Evolutionary conservation across 2,888 invertebrate species (phyloP), one percentile per base, ranked within the genome.

Genomic region (Heliconius charithonia): DNA sequence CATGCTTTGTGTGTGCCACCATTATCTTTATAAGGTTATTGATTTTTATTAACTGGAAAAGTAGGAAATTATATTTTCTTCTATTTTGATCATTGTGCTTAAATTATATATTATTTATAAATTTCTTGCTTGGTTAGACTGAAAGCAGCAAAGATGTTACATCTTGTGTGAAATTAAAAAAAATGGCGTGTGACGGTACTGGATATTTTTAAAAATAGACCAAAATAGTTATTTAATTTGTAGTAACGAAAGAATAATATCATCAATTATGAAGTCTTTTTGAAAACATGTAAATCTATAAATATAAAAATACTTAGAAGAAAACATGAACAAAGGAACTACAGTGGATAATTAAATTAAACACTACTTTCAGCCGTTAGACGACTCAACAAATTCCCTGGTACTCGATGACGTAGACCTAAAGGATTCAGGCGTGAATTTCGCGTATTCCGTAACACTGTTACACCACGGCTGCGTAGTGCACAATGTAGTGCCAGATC

Each of bases 381-480:
- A 96, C 84, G 96, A 96, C 75, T 95, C 95, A 12, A 95, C 91
- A 79, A 96, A 88, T 88, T 96, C 89, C 85, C 94, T 90, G 86
- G 94, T 87, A 88, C 81, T 95, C 85, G 94, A 96, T 90, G 89
- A 95, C 90, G 93, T 93, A 19, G 95, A 96, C 63, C 93, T 96
- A 71, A 95, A 96, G 82, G 95, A 95, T 59, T 96, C 95, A 0
- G 96, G 96, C 1, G 97, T 98, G 6, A 97, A 98, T 90, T 97
- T 98, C 89, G 98, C 98, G 3, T 98, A 98, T 88, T 97, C 98
- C 0, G 96, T 98, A 13, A 98, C 98, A 0, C 91, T 98, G 81
- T 92, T 98, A 79, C 98, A 98, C 86, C 98, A 98, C 86, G 97
- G 98, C 27, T 97, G 97, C 85, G 97, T 98, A 56, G 96, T 98